phyloP scores from a whole-genome alignment of 2,797 vertebrate species.

The Vultur gryphus region DNA sequence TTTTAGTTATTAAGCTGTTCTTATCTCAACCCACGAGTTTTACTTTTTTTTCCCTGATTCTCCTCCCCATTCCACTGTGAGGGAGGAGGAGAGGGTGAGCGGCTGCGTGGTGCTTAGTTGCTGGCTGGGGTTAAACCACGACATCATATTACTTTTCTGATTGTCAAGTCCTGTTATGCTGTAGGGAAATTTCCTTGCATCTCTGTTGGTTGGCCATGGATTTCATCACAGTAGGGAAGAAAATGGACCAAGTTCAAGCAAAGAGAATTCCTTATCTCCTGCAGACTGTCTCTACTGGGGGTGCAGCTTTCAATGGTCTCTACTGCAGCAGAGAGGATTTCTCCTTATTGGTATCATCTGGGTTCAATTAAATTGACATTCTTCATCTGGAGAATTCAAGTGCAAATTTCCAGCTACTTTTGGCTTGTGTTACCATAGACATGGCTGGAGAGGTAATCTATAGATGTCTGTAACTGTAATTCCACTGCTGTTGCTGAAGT shows the following conservation, averaged over 20 bases:
- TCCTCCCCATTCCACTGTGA: no score
- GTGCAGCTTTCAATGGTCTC: not conserved
- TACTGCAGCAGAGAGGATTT: not conserved
- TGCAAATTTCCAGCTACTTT: not conserved
- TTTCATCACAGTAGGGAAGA: not conserved
- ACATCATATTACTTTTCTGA: not conserved
- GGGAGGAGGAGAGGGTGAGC: no score
- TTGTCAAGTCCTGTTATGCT: not conserved
- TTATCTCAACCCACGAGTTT: no score
- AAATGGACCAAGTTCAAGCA: not conserved
- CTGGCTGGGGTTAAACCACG: no score
- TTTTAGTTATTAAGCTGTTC: no score
- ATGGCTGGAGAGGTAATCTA: not conserved
- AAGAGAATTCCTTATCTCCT: slow-evolving; percentile 25
- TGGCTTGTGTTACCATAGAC: not conserved
- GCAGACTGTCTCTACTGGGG: not conserved
- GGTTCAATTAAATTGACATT: slow-evolving; percentile 4
- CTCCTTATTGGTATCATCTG: not conserved
- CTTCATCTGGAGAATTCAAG: not conserved
- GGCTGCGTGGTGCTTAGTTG: no score
- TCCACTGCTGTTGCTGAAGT: not conserved
- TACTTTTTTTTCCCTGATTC: no score
- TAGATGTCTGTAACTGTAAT: not conserved
- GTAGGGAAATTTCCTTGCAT: not conserved
- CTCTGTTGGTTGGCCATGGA: not conserved